phyloP scores from a whole-genome alignment of 2,888 invertebrate genomes.

The Melinopterus prodromus region DNA sequence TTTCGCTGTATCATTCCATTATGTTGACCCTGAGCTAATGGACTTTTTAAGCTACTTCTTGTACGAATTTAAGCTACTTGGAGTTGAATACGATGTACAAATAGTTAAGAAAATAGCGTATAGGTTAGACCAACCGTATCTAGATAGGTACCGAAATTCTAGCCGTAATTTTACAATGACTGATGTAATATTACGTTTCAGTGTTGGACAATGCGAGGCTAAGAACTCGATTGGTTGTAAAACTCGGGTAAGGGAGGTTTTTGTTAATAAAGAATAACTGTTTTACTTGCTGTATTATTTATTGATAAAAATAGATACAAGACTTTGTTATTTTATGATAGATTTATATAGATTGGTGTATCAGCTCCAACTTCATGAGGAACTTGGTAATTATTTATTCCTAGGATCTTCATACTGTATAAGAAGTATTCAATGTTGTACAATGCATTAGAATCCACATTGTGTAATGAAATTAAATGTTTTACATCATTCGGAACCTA shows the following conservation, averaged over 20 bases:
- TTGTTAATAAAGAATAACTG: neutral
- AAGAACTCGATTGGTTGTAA: neutral
- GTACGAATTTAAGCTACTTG: constrained; percentile 5
- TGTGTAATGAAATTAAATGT: no score
- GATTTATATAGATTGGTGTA: no score
- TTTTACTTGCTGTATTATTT: neutral
- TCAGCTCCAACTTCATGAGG: no score
- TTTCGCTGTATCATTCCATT: constrained; percentile 12
- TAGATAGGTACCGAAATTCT: neutral
- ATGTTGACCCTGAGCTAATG: neutral
- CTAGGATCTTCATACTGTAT: no score
- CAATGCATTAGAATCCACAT: no score
- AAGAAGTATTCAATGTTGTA: no score
- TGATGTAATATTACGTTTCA: neutral
- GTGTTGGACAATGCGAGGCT: neutral
- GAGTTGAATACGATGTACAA: neutral
- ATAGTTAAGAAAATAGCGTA: neutral
- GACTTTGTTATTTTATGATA: no score
- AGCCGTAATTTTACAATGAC: neutral
- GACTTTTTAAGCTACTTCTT: constrained; percentile 7
- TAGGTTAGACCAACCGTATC: neutral
- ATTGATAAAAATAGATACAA: no score
- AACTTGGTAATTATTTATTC: no score
- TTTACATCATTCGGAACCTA: no score
- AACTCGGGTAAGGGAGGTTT: neutral